Evolutionary conservation across 2,888 invertebrate species (phyloP).

Genomic region (Chymomyza fuscimana): DNA sequence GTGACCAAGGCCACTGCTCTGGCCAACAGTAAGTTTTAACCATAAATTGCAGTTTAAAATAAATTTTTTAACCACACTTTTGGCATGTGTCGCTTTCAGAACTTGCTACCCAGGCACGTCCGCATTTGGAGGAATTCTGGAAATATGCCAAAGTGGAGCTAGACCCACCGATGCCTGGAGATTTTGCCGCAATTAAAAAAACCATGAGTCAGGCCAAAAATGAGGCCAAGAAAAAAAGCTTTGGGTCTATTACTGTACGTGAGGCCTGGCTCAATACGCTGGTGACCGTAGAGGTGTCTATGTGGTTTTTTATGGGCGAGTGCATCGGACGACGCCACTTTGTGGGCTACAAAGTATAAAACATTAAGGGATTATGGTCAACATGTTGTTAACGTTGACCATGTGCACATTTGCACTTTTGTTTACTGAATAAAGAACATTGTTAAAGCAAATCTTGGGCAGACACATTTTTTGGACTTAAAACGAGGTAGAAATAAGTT

Average conservation of each 20-base stretch:
- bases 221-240: slow-evolving; percentile 10
- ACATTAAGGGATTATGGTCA: background rate
- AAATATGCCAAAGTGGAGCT: slow-evolving; percentile 61
- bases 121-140: slow-evolving; percentile 51
- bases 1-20: slow-evolving; percentile 32
- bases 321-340: slow-evolving; percentile 63
- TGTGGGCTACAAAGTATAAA: slow-evolving; percentile 62
- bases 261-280: slow-evolving; percentile 53
- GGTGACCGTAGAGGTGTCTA: slow-evolving; percentile 58
- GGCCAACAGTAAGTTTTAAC: slow-evolving; percentile 42
- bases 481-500: too few species aligned
- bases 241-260: slow-evolving; percentile 39
- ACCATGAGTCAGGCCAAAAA: slow-evolving; percentile 37
- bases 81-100: slow-evolving; percentile 22
- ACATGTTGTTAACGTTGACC: background rate
- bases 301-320: slow-evolving; percentile 63
- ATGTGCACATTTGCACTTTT: background rate
- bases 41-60: background rate
- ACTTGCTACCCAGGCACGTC: slow-evolving; percentile 44
- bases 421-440: background rate
- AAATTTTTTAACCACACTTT: background rate
- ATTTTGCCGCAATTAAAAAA: slow-evolving; percentile 41
- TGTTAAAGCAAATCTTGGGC: background rate
- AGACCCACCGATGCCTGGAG: slow-evolving; percentile 51
- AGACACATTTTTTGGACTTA: too few species aligned